phyloP scores from a whole-genome alignment of 2,113 vertebrate species.

The Aix galericulata region DNA sequence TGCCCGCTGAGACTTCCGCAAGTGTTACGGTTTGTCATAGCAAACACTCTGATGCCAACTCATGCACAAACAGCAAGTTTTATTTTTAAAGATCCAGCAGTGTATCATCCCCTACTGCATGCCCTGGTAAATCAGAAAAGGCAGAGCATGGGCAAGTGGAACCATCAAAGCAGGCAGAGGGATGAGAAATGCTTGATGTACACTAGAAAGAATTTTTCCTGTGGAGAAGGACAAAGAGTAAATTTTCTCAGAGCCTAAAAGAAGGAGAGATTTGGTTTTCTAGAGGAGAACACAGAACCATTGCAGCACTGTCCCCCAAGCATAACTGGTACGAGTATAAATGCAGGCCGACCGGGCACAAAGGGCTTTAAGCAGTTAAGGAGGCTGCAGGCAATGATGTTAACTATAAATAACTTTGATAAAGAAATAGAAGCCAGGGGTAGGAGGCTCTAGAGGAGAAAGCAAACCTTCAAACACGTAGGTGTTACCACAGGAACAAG shows the following conservation, averaged over 20 bases:
- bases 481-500: neutral
- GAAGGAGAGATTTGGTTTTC: neutral
- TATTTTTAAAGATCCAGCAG: neutral
- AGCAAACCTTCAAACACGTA: neutral
- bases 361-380: neutral
- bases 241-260: neutral
- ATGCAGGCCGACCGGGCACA: neutral
- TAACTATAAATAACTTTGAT: neutral
- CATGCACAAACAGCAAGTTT: neutral
- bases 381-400: neutral
- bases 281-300: neutral
- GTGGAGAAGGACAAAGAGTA: neutral
- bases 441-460: neutral
- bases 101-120: neutral
- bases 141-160: neutral
- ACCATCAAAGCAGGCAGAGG: neutral
- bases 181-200: neutral
- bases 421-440: neutral
- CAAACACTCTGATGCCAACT: neutral
- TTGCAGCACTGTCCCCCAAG: neutral
- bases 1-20: neutral
- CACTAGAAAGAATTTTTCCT: neutral
- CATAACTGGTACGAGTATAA: neutral
- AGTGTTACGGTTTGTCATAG: neutral
- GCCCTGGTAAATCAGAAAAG: neutral